Evolutionary conservation across 2,888 invertebrate species (phyloP), one percentile per base, ranked within the genome.

Genomic region (Subacronicta megacephala): DNA sequence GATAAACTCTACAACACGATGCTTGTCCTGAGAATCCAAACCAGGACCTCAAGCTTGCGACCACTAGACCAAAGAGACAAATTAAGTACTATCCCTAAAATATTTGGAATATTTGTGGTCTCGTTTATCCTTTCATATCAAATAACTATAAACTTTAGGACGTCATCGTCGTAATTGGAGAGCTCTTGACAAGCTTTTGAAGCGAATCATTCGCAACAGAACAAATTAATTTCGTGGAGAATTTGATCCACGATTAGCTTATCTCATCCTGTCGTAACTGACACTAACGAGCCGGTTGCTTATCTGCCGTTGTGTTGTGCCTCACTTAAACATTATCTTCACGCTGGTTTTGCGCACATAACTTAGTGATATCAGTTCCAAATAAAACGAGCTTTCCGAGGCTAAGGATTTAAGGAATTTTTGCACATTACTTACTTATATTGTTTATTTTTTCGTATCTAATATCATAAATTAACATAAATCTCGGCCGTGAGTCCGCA

Each of bases 221-320:
- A 46, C 43, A 52, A 62, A 62, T 72, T 62, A 69, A 56, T 68
- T 63, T 55, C 16, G 55, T 55, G 53, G 13, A 57, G 38, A 44
- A 52, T 69, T 62, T 61, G 50, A 65, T 69, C 49, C 44, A 37
- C 17, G 56, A 58, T 72, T 57, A 59, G 43, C 53, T 72, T 69
- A 72, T 75, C 65, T 40, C 55, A 69, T 64, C 69, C 76, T 57
- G 63, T 62, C 35, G 57, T 58, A 58, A 62, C 57, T 45, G 42
- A 51, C 6, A 15, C 43, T 58, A 55, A 55, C 44, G 49, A 68
- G 55, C 57, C 58, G 42, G 49, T 15, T 44, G 44, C 59, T 57
- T 71, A 72, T 68, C 72, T 51, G 17, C 20, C 38, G 29, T 47
- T 51, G 26, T 41, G 29, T 47, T 51, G 26, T 41, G 41, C 53